phyloP scores from a whole-genome alignment of 2,888 invertebrate species.

The Ennomos erosarius region DNA sequence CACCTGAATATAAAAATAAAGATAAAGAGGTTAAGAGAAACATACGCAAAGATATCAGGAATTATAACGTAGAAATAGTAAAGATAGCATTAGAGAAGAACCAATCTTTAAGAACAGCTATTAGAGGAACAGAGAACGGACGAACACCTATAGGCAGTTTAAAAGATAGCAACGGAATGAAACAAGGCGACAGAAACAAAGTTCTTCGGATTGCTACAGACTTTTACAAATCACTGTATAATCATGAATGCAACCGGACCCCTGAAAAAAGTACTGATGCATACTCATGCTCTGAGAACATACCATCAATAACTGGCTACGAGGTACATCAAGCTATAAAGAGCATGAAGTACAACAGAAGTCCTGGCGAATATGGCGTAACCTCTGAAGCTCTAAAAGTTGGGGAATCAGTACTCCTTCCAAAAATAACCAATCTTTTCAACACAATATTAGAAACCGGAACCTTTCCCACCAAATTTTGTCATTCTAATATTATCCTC shows the following conservation, averaged over 20 bases:
- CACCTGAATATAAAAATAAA: background rate
- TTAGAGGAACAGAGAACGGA: background rate
- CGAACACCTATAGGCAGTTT: background rate
- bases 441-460: background rate
- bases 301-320: too few species aligned
- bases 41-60: too few species aligned
- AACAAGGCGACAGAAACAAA: background rate
- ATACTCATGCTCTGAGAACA: background rate
- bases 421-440: conserved; percentile 1
- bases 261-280: background rate
- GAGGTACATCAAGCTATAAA: background rate
- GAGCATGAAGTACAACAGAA: too few species aligned
- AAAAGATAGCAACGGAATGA: background rate
- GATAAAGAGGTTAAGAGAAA: background rate
- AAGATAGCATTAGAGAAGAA: background rate
- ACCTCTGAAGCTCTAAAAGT: background rate
- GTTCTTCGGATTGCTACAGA: background rate
- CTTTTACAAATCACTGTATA: background rate
- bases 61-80: background rate
- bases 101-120: background rate
- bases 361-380: background rate
- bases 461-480: background rate
- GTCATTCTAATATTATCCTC: too few species aligned
- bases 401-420: background rate
- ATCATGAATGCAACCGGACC: too few species aligned